Base-by-base conservation (phyloP, 2,888 invertebrate genomes). In the Meteorus cinctellus region DNA sequence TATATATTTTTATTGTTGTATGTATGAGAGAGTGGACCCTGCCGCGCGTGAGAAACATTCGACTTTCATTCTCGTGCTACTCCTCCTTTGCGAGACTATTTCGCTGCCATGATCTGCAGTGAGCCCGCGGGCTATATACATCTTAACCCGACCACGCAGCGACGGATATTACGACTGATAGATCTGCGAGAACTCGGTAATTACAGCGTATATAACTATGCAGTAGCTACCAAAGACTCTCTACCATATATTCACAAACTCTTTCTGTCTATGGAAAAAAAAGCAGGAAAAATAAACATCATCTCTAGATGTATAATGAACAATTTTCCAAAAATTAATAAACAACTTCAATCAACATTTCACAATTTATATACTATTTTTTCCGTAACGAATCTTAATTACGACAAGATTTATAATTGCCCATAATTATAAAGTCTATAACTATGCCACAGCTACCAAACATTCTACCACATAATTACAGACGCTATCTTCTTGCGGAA, bases 1-100 rank as follows among this genome's bases (percentile, higher is more conserved):
- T 66, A 66, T 66, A 66, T 36, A 66, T 66, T 36, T 66, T 66
- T 66, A 66, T 66, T 66, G 36, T 66, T 45, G n/a, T 68, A 27
- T 48, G 68, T 29, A 68, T 29, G 68, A 31, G 68, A 68, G n/a
- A 48, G 45, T 48, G 68, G 29, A 51, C n/a, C 29, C 48, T 10
- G 51, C 62, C 31, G 62, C 62, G 62, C 31, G 62, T 29, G 62
- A 62, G 55, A 62, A 62, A 62, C 62, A 62, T 62, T 62, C 62
- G 62, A 62, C 62, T 62, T 27, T 62, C 31, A 29, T 62, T 45
- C 48, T 45, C 68, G 29, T 29, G 68, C 68, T 68, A 68, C 48
- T 45, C 24, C 66, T 66, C 63, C 55, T 55, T 55, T 55, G 19
- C 55, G 55, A 55, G 55, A 55, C 55, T 55, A 55, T 55, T 55